Conservation (phyloP, 37 sponge, comb jelly and placozoan genomes). For the Beroe forskalii region DNA sequence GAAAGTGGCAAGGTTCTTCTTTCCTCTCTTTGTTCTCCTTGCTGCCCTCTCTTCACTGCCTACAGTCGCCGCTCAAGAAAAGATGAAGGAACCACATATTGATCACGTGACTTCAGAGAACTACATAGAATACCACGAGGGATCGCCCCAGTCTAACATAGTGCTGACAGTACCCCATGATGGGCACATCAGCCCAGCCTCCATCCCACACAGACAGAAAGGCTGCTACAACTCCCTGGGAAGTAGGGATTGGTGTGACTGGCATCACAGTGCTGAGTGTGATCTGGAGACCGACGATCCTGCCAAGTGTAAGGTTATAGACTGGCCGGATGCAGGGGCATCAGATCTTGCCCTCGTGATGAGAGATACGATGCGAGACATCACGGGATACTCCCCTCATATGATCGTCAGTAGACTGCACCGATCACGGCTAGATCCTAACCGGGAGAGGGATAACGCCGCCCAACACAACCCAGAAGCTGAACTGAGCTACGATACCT, state of each 20-base stretch:
- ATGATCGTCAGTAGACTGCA: slow-evolving; percentile 24
- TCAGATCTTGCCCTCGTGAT: not conserved
- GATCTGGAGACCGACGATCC: not conserved
- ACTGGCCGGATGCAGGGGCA: not conserved
- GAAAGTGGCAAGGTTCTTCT: too few relatives aligned
- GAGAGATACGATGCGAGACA: not conserved
- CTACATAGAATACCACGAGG: not conserved
- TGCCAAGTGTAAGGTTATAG: slow-evolving; percentile 2
- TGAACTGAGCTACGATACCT: slow-evolving; percentile 20
- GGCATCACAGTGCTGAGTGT: not conserved
- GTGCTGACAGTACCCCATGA: slow-evolving; percentile 29
- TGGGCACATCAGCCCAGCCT: not conserved
- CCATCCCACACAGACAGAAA: not conserved
- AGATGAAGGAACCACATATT: too few relatives aligned
- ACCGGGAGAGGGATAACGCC: slow-evolving; percentile 19
- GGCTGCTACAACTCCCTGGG: slow-evolving; percentile 46
- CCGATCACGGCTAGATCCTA: slow-evolving; percentile 43
- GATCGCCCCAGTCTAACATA: not conserved
- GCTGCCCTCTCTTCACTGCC: too few relatives aligned
- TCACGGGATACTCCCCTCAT: slow-evolving; percentile 15
- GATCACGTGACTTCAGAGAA: not conserved
- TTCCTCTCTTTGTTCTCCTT: too few relatives aligned
- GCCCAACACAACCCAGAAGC: not conserved
- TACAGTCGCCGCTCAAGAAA: too few relatives aligned
- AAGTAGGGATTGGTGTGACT: slow-evolving; percentile 6